Evolutionary conservation across 2,888 invertebrate genomes (phyloP), one percentile per base, ranked within the genome.

Genomic region (Boloria selene): DNA sequence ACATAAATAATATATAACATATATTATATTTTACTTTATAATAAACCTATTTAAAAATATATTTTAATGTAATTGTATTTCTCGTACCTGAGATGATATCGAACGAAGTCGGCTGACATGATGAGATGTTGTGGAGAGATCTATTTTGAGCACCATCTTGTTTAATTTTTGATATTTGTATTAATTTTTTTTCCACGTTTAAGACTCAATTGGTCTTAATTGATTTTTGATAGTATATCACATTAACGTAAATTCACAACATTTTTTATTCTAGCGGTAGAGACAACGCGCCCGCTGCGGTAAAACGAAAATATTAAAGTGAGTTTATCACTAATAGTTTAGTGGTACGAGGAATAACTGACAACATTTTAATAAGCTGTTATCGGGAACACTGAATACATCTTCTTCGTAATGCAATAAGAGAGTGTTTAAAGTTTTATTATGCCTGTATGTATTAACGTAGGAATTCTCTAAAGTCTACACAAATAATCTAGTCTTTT

Each of bases 51-150:
- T 22, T n/a, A 14, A 4, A 1, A 4, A 53, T 47, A 13, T 1
- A 13, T 31, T 5, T 5, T 16, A 55, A 42, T 16, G 38, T 38
- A n/a, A 31, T 55, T 16, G 4, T 38, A 61, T 18, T 47, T 26
- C 18, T 75, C 82, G 74, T 78, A 88, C 89, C 80, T 89, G 89
- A 26, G 89, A 80, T 7, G 77, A 66, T 26, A 87, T 73, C 2
- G 83, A 84, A 74, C 80, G 79, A 4, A 87, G 68, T 51, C 85
- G 77, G 68, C 79, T 79, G 0, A 76, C 79, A 13, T 75, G 74
- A 1, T 79, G 71, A 7, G 70, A 71, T 42, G 74, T 75, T 52
- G 73, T 77, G 69, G 80, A 73, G 62, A 85, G 77, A 54, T 82
- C 71, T 14, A 84, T 72, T 76, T 82, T 84, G 26, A 81, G 75